Percentiles rank a stretch among this genome's conserved stretches.
Evolutionary conservation across 2,113 vertebrate species (phyloP).

Genomic region (Paracanthobrama guichenoti): DNA sequence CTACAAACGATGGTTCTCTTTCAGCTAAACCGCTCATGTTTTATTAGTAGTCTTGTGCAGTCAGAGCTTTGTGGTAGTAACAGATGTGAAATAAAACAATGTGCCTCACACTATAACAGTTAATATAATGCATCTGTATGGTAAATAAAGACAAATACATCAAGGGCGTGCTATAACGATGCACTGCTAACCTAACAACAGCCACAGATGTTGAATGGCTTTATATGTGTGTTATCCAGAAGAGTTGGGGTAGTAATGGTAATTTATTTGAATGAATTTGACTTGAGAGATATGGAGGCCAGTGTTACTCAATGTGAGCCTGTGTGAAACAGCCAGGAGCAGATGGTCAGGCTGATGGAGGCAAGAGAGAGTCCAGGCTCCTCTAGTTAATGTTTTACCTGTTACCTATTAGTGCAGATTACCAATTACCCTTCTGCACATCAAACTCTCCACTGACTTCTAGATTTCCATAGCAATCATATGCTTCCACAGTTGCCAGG

Average conservation of each 20-base stretch:
- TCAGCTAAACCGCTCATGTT: slow-evolving; percentile 25
- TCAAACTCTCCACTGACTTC: slow-evolving; percentile 34
- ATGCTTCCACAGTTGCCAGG: slow-evolving; percentile 46
- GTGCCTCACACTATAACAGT: background rate
- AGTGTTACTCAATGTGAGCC: slow-evolving; percentile 23
- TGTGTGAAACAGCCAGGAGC: slow-evolving; percentile 30
- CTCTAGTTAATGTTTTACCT: slow-evolving; percentile 60
- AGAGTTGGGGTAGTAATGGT: slow-evolving; percentile 29
- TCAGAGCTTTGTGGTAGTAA: background rate
- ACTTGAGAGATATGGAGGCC: slow-evolving; percentile 50
- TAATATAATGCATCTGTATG: background rate
- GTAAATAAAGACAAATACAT: background rate
- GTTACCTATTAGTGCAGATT: slow-evolving; percentile 52
- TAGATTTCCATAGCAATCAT: slow-evolving; percentile 42
- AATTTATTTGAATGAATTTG: slow-evolving; percentile 56
- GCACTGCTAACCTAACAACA: background rate
- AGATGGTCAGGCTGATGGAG: slow-evolving; percentile 53
- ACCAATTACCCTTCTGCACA: slow-evolving; percentile 47
- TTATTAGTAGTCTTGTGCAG: slow-evolving; percentile 24
- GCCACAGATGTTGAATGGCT: slow-evolving; percentile 16
- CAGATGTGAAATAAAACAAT: background rate
- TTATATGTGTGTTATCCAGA: slow-evolving; percentile 35
- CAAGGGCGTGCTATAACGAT: background rate
- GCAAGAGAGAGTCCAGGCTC: slow-evolving; percentile 21
- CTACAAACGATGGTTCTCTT: slow-evolving; percentile 33